These are phyloP conservation scores for Fopius arisanus DNA, from an alignment of 1,140 invertebrate genomes.

Conservation along the genomic window DNA sequence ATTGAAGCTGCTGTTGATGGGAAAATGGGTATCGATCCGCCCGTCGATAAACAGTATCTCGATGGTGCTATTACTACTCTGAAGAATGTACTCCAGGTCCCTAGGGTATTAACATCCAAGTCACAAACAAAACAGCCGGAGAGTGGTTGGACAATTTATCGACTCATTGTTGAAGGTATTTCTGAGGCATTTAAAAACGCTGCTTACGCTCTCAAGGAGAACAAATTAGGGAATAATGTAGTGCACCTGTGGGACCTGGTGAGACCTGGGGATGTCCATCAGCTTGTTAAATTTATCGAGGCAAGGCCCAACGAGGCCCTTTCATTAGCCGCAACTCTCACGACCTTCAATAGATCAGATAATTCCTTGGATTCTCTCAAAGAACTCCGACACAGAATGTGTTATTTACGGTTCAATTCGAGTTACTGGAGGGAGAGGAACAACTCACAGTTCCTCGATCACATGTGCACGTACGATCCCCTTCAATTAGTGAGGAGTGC, in stretches of 20 bases:
- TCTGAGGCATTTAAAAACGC: slow-evolving; percentile 47
- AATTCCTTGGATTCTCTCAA: slow-evolving; percentile 29
- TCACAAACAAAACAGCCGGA: background rate
- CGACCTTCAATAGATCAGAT: slow-evolving; percentile 32
- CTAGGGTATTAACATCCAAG: background rate
- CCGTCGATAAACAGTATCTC: slow-evolving; percentile 43
- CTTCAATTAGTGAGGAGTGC: slow-evolving; percentile 46
- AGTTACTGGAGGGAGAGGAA: slow-evolving; percentile 45
- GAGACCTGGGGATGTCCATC: slow-evolving; percentile 44
- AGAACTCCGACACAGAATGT: slow-evolving; percentile 44
- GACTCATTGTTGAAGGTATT: slow-evolving; percentile 44
- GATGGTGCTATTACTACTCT: slow-evolving; percentile 31
- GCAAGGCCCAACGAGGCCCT: slow-evolving; percentile 51
- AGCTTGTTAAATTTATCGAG: slow-evolving; percentile 51
- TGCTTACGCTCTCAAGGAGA: slow-evolving; percentile 38
- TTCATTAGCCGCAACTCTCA: slow-evolving; percentile 43
- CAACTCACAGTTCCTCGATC: slow-evolving; percentile 44
- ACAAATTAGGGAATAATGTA: slow-evolving; percentile 29
- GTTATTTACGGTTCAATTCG: slow-evolving; percentile 42
- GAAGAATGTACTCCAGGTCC: slow-evolving; percentile 32
- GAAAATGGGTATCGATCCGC: slow-evolving; percentile 36
- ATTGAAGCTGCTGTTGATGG: slow-evolving; percentile 8
- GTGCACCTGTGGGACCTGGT: slow-evolving; percentile 51
- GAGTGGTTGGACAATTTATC: slow-evolving; percentile 37
- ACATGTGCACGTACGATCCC: slow-evolving; percentile 53